These are phyloP conservation scores for Rhinoderma darwinii DNA, from an alignment of 2,113 vertebrate genomes.

Conservation along the genomic window DNA sequence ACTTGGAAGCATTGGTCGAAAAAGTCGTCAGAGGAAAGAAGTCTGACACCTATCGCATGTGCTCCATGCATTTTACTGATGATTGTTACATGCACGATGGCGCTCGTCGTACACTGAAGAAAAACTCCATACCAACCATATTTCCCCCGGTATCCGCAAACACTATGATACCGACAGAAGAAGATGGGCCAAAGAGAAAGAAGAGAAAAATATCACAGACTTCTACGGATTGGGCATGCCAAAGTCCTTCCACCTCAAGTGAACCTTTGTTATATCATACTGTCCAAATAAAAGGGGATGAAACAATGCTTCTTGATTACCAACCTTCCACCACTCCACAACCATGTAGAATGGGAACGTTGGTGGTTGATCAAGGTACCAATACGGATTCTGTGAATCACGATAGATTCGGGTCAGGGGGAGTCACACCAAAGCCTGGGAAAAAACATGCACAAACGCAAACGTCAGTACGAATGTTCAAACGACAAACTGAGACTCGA, in stretches of 20 bases:
- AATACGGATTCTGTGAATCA: background rate
- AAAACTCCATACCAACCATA: background rate
- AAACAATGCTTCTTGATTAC: background rate
- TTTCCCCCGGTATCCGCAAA: background rate
- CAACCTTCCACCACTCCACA: background rate
- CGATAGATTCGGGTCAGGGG: background rate
- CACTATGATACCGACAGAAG: background rate
- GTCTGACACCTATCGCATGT: background rate
- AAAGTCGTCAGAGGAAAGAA: background rate
- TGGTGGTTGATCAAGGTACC: background rate
- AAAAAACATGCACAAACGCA: slow-evolving; percentile 13
- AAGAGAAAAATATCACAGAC: background rate
- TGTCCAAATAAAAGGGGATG: background rate
- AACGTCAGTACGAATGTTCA: background rate
- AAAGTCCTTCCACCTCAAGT: background rate
- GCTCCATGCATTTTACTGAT: slow-evolving; percentile 6
- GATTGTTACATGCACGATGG: background rate
- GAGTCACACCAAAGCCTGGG: background rate
- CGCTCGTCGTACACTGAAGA: background rate
- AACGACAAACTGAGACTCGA: background rate
- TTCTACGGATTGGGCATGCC: too few relatives aligned
- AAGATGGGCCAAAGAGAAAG: background rate
- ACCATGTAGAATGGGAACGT: background rate
- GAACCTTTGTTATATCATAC: slow-evolving; percentile 8
- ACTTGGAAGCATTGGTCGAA: background rate